Evolutionary conservation across 2,113 vertebrate species (phyloP).

Genomic region (Corythaeola cristata): DNA sequence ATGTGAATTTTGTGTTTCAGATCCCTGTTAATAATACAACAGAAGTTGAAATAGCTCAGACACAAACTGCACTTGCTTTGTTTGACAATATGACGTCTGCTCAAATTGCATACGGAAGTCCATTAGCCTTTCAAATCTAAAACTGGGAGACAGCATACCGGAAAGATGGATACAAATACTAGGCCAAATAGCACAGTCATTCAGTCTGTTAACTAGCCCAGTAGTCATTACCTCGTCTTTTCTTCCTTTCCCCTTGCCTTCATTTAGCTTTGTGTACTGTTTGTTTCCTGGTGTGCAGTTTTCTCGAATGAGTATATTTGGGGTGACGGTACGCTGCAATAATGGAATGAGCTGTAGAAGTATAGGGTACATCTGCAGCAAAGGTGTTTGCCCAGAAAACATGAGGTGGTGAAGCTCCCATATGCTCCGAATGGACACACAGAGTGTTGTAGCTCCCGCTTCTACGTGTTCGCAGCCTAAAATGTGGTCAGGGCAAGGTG

Average conservation of each 20-base stretch:
- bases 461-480: accelerated
- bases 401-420: neutral
- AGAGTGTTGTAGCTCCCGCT: neutral
- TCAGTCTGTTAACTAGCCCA: neutral
- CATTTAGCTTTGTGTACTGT: neutral
- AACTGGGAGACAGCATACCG: neutral
- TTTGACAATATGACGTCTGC: neutral
- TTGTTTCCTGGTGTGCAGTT: neutral
- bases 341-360: neutral
- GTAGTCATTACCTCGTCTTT: neutral
- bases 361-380: neutral
- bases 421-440: neutral
- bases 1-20: neutral
- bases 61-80: neutral
- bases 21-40: neutral
- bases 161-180: neutral
- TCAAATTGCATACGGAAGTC: neutral
- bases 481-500: neutral
- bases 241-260: neutral
- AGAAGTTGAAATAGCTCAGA: neutral
- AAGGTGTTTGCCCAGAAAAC: neutral
- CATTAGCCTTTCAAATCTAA: neutral
- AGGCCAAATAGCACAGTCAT: neutral
- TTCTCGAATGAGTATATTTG: neutral
- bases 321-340: neutral